phyloP scores from a whole-genome alignment of 2,113 vertebrate genomes.

The Oceanodroma tethys region DNA sequence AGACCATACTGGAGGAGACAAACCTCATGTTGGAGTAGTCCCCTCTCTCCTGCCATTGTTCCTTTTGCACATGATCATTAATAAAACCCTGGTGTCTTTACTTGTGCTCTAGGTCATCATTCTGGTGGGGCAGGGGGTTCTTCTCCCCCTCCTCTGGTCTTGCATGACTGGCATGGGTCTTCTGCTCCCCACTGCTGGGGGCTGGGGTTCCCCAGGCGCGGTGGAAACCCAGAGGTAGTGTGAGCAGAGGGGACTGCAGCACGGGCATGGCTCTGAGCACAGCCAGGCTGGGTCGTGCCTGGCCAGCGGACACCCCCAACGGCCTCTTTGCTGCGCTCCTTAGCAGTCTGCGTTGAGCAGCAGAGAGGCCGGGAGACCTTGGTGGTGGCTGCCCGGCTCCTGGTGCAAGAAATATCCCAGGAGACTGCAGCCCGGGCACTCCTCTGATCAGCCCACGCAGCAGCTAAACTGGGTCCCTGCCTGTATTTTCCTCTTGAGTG shows the following conservation, averaged over 20 bases:
- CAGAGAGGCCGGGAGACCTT: not conserved
- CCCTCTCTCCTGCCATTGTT: not conserved
- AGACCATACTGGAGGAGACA: slow-evolving; percentile 81
- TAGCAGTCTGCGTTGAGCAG: not conserved
- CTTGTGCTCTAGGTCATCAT: not conserved
- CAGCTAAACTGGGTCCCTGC: slow-evolving; percentile 17
- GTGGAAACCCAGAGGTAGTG: not conserved
- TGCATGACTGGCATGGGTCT: not conserved
- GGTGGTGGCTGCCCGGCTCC: not conserved
- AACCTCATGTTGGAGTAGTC: slow-evolving; percentile 63
- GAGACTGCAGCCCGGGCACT: not conserved
- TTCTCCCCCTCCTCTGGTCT: not conserved
- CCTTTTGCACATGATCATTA: not conserved
- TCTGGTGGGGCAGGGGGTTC: not conserved
- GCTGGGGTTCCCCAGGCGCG: not conserved
- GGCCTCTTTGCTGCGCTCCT: not conserved
- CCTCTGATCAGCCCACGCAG: not conserved
- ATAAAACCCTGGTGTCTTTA: not conserved
- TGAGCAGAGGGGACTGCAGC: not conserved
- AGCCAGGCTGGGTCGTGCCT: not conserved
- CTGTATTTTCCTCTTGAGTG: not conserved
- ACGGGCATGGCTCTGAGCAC: not conserved
- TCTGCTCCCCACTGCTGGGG: not conserved
- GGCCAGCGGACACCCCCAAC: too few species aligned
- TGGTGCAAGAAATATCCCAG: not conserved